These are phyloP conservation scores for Oreochromis aureus DNA, from an alignment of 2,113 vertebrate species.

Conservation along the genomic window DNA sequence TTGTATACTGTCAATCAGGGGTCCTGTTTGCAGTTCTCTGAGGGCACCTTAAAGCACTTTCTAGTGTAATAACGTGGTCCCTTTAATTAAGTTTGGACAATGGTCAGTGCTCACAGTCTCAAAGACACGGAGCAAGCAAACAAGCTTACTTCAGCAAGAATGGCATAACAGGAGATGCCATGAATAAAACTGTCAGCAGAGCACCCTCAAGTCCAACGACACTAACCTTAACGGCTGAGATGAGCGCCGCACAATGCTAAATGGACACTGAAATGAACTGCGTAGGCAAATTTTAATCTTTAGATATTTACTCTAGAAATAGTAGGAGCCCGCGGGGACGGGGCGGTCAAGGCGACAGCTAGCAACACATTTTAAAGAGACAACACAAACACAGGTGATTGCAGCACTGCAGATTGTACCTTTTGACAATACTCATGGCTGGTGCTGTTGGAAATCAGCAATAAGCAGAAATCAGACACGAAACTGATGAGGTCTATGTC, in stretches of 20 bases:
- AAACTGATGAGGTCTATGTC: constrained; percentile 30
- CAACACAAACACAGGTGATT: neutral
- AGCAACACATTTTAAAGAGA: constrained; percentile 21
- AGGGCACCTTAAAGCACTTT: neutral
- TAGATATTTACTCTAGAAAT: constrained; percentile 4
- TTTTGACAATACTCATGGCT: constrained; percentile 3
- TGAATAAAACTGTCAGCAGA: neutral
- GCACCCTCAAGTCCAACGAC: neutral
- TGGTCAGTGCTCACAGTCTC: neutral
- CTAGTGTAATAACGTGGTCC: neutral
- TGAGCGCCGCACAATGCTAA: neutral
- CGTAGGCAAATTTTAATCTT: constrained; percentile 1
- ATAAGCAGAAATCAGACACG: neutral
- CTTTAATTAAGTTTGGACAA: neutral
- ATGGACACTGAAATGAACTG: neutral
- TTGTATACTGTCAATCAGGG: neutral
- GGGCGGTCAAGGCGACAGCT: neutral
- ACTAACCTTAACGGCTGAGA: neutral
- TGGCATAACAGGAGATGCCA: neutral
- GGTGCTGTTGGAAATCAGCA: constrained; percentile 5
- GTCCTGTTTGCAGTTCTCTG: neutral
- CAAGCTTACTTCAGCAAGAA: neutral
- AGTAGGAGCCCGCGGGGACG: neutral
- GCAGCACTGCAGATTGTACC: neutral
- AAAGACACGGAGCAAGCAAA: neutral